These are phyloP conservation scores for Sycon ciliatum DNA, from an alignment of 37 sponge, comb jelly and placozoan genomes.

Conservation along the genomic window DNA sequence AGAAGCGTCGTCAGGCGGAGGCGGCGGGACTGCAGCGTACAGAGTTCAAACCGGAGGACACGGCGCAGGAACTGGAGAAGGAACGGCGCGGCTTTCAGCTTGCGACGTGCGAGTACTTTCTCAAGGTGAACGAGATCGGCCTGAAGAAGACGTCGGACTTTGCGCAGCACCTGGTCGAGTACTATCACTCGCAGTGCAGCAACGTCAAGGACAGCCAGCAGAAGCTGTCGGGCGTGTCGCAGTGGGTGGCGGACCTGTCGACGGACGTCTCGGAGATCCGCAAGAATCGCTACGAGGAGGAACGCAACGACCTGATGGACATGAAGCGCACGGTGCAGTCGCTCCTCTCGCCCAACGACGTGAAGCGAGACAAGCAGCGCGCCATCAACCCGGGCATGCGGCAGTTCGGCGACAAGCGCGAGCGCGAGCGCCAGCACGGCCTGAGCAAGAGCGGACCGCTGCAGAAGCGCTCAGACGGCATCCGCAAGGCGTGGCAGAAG, in stretches of 20 bases:
- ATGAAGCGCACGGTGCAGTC: too few species aligned
- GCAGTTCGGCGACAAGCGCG: too few species aligned
- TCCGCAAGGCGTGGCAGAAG: constrained; percentile 32
- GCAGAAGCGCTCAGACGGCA: constrained; percentile 13
- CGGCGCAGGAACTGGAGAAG: background rate
- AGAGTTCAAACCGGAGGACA: background rate
- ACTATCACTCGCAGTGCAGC: constrained; percentile 48
- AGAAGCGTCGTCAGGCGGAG: background rate
- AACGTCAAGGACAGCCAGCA: too few species aligned
- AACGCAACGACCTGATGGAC: too few species aligned
- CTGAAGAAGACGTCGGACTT: constrained; percentile 67
- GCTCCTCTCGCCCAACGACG: too few species aligned
- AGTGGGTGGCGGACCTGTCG: too few species aligned
- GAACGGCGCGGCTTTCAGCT: background rate
- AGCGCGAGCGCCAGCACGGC: constrained; percentile 11
- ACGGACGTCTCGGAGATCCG: too few species aligned
- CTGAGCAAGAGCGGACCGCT: background rate
- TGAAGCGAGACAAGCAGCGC: too few species aligned
- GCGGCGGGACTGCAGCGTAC: background rate
- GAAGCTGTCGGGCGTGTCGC: too few species aligned
- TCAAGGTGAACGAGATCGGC: constrained; percentile 64
- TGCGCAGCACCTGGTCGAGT: constrained; percentile 67
- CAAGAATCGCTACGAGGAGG: too few species aligned
- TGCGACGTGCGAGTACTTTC: constrained; percentile 47
- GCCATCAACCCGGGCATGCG: too few species aligned